Evolutionary conservation across 1,140 invertebrate species (phyloP), one percentile per base, ranked within the genome.

Genomic region (Ostrea denselamellosa): DNA sequence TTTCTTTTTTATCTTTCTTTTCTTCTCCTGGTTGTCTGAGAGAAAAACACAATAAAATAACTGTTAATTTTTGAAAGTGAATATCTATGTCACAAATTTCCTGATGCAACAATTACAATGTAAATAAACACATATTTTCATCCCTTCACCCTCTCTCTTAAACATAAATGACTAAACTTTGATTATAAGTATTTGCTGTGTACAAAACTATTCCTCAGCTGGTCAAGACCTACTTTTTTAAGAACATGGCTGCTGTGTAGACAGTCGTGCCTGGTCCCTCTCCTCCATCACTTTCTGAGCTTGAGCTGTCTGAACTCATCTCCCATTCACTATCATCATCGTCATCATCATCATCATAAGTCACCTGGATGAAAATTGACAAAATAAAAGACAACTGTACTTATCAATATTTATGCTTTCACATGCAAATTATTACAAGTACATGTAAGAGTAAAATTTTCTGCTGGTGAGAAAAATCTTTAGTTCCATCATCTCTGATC

Each of bases 161-260:
- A 44, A 44, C 1, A 1, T 44, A 44, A 44, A 2, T 44, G 34
- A 44, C 34, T 44, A 44, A 44, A 44, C 34, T 44, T 44, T 44
- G 34, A 44, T 44, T 1, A 44, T 44, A 44, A 44, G 5, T 44
- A 44, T 44, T 44, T 44, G 34, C 5, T 44, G 34, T 44, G 34
- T 44, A 44, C 34, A 44, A 44, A n/a, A 44, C 5, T 44, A 5
- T 44, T 44, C 34, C 34, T 44, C 34, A 44, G 34, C 34, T 44
- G 34, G 0, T 17, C n/a, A 12, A n/a, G 44, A 90, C 90, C 90
- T 95, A 96, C 94, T 96, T 97, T 94, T 98, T 98, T 84, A 98
- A 96, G 95, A 98, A 99, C 85, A 96, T 96, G 44, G 93, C 91
- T 0, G 94, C 94, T 65, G 94, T 91, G 88, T 93, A 98, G 97